Evolutionary conservation across 2,113 vertebrate species (phyloP), one percentile per base, ranked within the genome.

Genomic region (Laterallus jamaicensis): DNA sequence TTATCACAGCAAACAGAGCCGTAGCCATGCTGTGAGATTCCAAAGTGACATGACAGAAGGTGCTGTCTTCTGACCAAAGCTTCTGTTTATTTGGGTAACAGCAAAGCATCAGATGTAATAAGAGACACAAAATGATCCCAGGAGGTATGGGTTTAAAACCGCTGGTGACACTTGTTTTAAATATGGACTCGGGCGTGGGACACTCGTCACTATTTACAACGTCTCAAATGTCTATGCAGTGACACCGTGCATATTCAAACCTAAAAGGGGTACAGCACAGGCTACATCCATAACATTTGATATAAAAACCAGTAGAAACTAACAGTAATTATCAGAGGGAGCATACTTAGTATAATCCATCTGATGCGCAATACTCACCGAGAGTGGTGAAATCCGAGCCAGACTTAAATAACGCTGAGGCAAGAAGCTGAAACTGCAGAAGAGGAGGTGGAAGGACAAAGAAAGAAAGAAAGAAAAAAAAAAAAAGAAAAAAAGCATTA

Each of bases 361-460:
- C 71, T 39, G 76, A 35, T 26, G 86, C 15, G 70, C 55, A 90
- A 74, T 84, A 97, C 98, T 98, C 98, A 99, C 99, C 99, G 39
- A 99, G 98, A 83, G 99, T 98, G 96, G 99, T 99, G 98, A 99
- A 99, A 97, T 99, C 99, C 3, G 99, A 99, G 97, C 98, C 98
- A 92, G 99, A 99, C 97, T 99, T 99, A 98, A 99, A 99, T 58
- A 99, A 98, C 11, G 99, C 99, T 20, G 99, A 99, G 84, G 99
- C 99, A 77, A 99, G 98, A 49, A 99, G 99, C 97, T 99, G 99
- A 97, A 99, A 99, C 99, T 99, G 96, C 75, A 93, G 52, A 77
- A 91, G 44, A 94, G 83, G 24, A 63, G 75, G 82, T 52, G 35
- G 62, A 87, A 29, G 25, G 74, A 88, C 40, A 94, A 71, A 96